Percentiles rank a stretch among this genome's conserved stretches.
phyloP scores from a whole-genome alignment of 1,140 invertebrate species.

The Acarapis woodi region DNA sequence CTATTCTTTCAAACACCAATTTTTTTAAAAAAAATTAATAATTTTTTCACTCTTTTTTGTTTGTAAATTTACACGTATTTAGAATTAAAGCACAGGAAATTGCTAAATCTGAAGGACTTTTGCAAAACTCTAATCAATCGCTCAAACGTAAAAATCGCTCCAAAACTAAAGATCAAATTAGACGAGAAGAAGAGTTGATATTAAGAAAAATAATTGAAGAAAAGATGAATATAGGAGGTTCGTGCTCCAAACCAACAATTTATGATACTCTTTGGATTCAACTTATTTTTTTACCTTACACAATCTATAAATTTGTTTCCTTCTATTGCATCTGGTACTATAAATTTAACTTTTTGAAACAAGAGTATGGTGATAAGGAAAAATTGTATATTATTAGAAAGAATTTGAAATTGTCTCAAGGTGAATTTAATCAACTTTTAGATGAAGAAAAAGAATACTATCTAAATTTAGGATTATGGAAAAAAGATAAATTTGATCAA shows the following conservation, averaged over 20 bases:
- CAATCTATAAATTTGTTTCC: slow-evolving; percentile 19
- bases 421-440: slow-evolving; percentile 31
- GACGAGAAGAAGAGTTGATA: slow-evolving; percentile 44
- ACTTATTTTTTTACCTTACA: slow-evolving; percentile 41
- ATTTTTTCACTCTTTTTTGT: slow-evolving; percentile 14
- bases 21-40: neutral
- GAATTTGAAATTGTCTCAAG: slow-evolving; percentile 30
- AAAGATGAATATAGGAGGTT: slow-evolving; percentile 66
- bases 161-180: slow-evolving; percentile 30
- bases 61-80: slow-evolving; percentile 57
- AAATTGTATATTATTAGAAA: slow-evolving; percentile 53
- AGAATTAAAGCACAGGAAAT: slow-evolving; percentile 39
- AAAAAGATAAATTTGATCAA: slow-evolving; percentile 35
- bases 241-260: slow-evolving; percentile 47
- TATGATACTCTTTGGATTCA: slow-evolving; percentile 50
- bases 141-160: slow-evolving; percentile 19
- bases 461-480: slow-evolving; percentile 44
- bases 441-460: slow-evolving; percentile 40
- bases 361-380: slow-evolving; percentile 46
- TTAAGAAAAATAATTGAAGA: slow-evolving; percentile 51
- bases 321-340: slow-evolving; percentile 41
- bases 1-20: neutral
- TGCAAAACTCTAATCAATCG: slow-evolving; percentile 19
- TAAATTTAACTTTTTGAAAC: slow-evolving; percentile 38
- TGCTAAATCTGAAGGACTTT: slow-evolving; percentile 35